Evolutionary conservation across 1,140 invertebrate genomes (phyloP).

Genomic region (Drosophila parvula): DNA sequence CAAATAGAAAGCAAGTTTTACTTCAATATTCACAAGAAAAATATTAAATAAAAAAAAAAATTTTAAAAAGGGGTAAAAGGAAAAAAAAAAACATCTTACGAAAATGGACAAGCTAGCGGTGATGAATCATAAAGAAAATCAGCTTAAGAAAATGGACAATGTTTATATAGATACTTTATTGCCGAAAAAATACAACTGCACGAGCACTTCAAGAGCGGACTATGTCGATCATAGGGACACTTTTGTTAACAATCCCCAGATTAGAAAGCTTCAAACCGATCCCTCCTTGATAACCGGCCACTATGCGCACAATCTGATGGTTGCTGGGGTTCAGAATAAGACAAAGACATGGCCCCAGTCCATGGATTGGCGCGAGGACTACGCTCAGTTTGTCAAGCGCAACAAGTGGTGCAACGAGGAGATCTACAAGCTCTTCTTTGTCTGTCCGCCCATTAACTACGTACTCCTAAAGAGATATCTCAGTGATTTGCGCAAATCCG

Average conservation of each 20-base stretch:
- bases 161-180: conserved; percentile 15
- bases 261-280: conserved; percentile 40
- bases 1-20: neutral
- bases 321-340: conserved; percentile 22
- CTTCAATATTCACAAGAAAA: conserved; percentile 2
- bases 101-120: conserved; percentile 16
- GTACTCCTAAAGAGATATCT: conserved; percentile 32
- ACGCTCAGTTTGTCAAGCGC: conserved; percentile 53
- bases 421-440: conserved; percentile 62
- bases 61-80: no score
- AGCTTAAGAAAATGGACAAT: conserved; percentile 1
- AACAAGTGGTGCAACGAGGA: conserved; percentile 65
- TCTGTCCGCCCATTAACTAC: conserved; percentile 49
- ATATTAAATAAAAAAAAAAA: neutral
- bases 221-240: conserved; percentile 48
- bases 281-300: conserved; percentile 55
- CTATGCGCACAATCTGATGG: conserved; percentile 50
- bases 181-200: conserved; percentile 4
- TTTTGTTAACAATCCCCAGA: neutral
- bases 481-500: conserved; percentile 38
- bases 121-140: neutral
- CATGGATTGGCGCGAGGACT: conserved; percentile 70
- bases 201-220: conserved; percentile 28
- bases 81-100: neutral
- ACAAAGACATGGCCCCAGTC: conserved; percentile 62